phyloP scores from a whole-genome alignment of 2,113 vertebrate species.

The Dasyornis broadbenti region DNA sequence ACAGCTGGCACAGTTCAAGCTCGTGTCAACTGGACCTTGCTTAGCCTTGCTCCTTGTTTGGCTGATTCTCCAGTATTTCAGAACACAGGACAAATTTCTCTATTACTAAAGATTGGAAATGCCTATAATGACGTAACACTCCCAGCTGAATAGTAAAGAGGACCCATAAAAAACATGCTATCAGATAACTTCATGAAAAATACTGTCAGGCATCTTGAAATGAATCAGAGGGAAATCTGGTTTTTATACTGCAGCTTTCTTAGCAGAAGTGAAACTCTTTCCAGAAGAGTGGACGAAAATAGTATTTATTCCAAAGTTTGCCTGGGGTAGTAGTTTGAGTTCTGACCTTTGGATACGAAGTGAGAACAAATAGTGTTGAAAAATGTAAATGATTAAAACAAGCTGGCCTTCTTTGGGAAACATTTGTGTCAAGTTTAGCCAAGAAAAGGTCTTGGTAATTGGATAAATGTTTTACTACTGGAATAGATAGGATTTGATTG shows the following conservation, averaged over 20 bases:
- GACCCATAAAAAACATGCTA: not conserved
- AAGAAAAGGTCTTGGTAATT: not conserved
- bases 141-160: not conserved
- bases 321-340: slow-evolving; percentile 64
- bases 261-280: not conserved
- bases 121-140: not conserved
- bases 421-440: not conserved
- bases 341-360: slow-evolving; percentile 75
- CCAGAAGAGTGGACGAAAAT: slow-evolving; percentile 57
- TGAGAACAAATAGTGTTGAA: slow-evolving; percentile 59
- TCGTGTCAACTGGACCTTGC: fast-evolving
- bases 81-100: not conserved
- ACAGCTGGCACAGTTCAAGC: fast-evolving
- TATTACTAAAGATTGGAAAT: not conserved
- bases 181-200: not conserved
- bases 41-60: not conserved
- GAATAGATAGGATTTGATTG: not conserved
- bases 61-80: not conserved
- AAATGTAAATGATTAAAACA: slow-evolving; percentile 43
- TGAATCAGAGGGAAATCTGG: not conserved
- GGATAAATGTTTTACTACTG: not conserved
- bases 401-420: not conserved
- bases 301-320: slow-evolving; percentile 55
- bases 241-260: not conserved
- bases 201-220: not conserved